phyloP scores from a whole-genome alignment of 64 coral and sea anemone species.

The Montipora capricornis region DNA sequence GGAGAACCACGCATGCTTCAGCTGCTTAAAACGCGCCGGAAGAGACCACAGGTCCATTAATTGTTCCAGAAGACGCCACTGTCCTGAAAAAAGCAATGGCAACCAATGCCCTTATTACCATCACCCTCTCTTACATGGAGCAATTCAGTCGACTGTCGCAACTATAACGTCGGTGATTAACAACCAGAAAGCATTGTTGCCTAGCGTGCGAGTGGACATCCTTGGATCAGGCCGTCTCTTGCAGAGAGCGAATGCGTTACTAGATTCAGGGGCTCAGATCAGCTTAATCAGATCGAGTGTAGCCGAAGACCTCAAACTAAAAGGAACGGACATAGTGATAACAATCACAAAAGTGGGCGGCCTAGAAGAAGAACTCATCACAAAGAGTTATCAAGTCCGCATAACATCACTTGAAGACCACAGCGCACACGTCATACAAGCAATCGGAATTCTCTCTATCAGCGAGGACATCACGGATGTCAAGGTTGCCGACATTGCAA shows the following conservation, averaged over 20 bases:
- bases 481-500: slow-evolving; percentile 40
- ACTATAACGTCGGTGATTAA: slow-evolving; percentile 8
- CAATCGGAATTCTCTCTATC: slow-evolving; percentile 54
- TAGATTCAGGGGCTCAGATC: neutral
- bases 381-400: neutral
- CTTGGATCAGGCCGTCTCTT: neutral
- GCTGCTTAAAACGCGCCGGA: slow-evolving; percentile 58
- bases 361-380: neutral
- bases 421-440: neutral
- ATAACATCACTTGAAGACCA: neutral
- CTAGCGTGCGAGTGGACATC: slow-evolving; percentile 11
- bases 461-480: slow-evolving; percentile 49
- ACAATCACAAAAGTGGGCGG: neutral
- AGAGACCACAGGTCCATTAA: slow-evolving; percentile 19
- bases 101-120: slow-evolving; percentile 32
- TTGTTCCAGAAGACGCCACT: slow-evolving; percentile 41
- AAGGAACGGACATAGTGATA: neutral
- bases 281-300: neutral
- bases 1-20: slow-evolving; percentile 20
- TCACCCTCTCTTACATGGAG: slow-evolving; percentile 43
- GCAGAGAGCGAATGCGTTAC: neutral
- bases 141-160: neutral
- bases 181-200: slow-evolving; percentile 16
- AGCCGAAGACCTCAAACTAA: neutral
- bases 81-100: slow-evolving; percentile 14